Conservation (phyloP, 2,797 vertebrate species). For the Gymnothorax javanicus region DNA sequence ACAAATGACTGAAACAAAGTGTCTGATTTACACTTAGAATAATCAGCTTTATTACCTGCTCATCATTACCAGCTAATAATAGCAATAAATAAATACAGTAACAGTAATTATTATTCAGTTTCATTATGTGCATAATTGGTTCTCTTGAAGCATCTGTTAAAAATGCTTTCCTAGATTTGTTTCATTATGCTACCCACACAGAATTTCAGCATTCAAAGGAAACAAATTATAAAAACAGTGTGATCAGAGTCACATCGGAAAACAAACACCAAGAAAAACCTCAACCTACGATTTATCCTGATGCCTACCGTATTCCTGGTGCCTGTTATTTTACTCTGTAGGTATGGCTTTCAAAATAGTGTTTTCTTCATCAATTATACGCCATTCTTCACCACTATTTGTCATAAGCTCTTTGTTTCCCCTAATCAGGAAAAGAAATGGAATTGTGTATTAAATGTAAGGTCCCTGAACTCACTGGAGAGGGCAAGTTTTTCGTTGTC, state of each 20-base stretch:
- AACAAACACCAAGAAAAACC: not conserved
- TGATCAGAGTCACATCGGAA: constrained; percentile 51
- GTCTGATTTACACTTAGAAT: constrained; percentile 67
- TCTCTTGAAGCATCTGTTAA: constrained; percentile 72
- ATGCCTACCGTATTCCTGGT: not conserved
- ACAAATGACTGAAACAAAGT: constrained; percentile 76
- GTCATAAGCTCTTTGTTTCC: not conserved
- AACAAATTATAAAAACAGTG: constrained; percentile 60
- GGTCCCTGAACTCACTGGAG: constrained; percentile 24
- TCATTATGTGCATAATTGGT: constrained; percentile 79
- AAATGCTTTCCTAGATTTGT: constrained; percentile 61
- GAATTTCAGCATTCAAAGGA: constrained; percentile 48
- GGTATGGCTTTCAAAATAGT: not conserved
- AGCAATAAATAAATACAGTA: constrained; percentile 48
- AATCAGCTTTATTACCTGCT: constrained; percentile 61
- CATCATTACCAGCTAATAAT: constrained; percentile 74
- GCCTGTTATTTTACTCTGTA: constrained; percentile 11
- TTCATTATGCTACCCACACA: constrained; percentile 58
- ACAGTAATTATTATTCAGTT: constrained; percentile 75
- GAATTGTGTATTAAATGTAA: constrained; percentile 17
- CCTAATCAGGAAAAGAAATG: not conserved
- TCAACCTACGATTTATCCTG: constrained; percentile 11
- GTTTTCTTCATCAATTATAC: not conserved
- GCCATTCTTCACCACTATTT: not conserved
- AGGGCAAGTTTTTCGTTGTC: constrained; percentile 37